Evolutionary conservation across 2,113 vertebrate species (phyloP).

Genomic region (Tupaia chinensis): DNA sequence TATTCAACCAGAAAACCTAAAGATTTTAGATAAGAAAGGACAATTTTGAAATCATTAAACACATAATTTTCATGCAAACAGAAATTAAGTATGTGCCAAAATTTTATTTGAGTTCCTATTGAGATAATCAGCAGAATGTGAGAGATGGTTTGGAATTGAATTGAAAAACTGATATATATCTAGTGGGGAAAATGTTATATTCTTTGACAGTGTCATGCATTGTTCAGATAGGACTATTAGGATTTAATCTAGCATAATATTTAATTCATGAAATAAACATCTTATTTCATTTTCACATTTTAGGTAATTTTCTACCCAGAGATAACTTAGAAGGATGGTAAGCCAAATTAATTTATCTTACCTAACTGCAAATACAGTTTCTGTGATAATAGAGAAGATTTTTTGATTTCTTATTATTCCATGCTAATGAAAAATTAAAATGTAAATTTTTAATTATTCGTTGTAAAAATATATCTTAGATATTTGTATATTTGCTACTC

Average conservation of each 20-base stretch:
- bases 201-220: background rate
- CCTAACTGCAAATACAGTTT: background rate
- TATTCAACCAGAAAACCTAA: background rate
- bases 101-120: background rate
- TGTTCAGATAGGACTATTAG: background rate
- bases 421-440: background rate
- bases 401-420: background rate
- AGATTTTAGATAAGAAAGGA: background rate
- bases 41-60: slow-evolving; percentile 20
- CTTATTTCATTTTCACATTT: background rate
- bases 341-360: background rate
- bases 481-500: background rate
- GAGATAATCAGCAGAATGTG: background rate
- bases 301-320: background rate
- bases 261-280: background rate
- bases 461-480: background rate
- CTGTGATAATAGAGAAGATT: background rate
- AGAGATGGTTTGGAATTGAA: background rate
- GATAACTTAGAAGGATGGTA: background rate
- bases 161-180: background rate
- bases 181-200: background rate
- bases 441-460: background rate
- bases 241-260: background rate
- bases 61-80: background rate
- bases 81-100: background rate